Percentiles rank a stretch among this genome's conserved stretches.
Conservation (phyloP, 92 coral and sea anemone species). For the Anthopleura xanthogrammica region DNA sequence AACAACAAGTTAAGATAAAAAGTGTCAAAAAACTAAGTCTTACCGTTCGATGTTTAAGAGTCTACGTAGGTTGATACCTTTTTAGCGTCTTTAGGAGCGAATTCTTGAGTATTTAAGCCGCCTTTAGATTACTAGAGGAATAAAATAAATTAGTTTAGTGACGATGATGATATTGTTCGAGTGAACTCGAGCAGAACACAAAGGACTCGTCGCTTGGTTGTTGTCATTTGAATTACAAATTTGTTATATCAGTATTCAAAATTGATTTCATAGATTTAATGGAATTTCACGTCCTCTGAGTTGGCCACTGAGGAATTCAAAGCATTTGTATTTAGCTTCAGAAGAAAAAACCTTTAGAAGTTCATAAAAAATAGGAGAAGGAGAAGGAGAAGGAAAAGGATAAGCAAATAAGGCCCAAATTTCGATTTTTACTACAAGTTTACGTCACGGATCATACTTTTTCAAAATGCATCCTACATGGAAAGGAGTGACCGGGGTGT, state of each 20-base stretch:
- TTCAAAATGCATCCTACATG: too few species aligned
- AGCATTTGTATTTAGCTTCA: neutral
- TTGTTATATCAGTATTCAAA: neutral
- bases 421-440: too few species aligned
- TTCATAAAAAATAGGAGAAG: too few species aligned
- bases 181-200: conserved; percentile 21
- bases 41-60: neutral
- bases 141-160: neutral
- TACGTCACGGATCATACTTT: too few species aligned
- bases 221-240: conserved; percentile 2
- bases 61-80: neutral
- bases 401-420: too few species aligned
- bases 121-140: neutral
- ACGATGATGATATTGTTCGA: conserved; percentile 8
- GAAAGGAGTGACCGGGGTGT: too few species aligned
- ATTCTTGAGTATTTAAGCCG: neutral
- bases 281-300: neutral
- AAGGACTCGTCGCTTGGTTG: neutral
- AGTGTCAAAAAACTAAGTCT: neutral
- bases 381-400: too few species aligned
- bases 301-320: neutral
- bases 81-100: neutral
- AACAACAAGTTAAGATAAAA: neutral
- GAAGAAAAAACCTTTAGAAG: too few species aligned
- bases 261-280: neutral